Evolutionary conservation across 2,888 invertebrate species (phyloP).

Genomic region (Andrena haemorrhoa): DNA sequence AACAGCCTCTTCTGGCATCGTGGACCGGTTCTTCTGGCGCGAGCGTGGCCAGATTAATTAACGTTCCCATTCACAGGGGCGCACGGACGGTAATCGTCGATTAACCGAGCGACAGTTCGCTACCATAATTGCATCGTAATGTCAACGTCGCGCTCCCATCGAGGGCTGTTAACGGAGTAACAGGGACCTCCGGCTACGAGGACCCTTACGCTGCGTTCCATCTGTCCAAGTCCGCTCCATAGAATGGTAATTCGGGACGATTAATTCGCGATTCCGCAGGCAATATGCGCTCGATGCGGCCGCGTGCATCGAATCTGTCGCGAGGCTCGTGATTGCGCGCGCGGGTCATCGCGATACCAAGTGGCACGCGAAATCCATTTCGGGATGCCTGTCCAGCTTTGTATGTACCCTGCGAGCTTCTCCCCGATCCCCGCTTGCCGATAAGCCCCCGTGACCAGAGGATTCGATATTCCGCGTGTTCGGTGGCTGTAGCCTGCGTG

Average conservation of each 20-base stretch:
- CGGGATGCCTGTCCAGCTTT: constrained; percentile 13
- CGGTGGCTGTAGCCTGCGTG: background rate
- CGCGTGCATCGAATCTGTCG: constrained; percentile 66
- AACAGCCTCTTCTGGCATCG: background rate
- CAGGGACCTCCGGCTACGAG: constrained; percentile 33
- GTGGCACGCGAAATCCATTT: constrained; percentile 38
- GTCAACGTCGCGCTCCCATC: constrained; percentile 37
- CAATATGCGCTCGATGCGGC: constrained; percentile 57
- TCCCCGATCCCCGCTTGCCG: background rate
- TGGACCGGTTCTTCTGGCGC: constrained; percentile 37
- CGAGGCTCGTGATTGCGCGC: constrained; percentile 44
- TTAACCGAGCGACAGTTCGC: constrained; percentile 44
- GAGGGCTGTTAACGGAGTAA: constrained; percentile 34
- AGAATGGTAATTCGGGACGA: constrained; percentile 66
- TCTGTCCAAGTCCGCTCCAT: constrained; percentile 43
- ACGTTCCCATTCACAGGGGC: constrained; percentile 43
- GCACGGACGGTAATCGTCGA: constrained; percentile 53
- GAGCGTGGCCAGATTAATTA: constrained; percentile 58
- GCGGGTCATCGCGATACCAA: constrained; percentile 40
- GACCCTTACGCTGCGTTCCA: constrained; percentile 48
- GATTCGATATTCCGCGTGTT: background rate
- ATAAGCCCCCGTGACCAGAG: background rate
- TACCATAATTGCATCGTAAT: constrained; percentile 55
- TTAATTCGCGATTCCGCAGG: constrained; percentile 68
- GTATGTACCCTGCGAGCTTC: background rate